Base-by-base conservation (phyloP, 2,113 vertebrate genomes). In the Illadopsis cleaveri region DNA sequence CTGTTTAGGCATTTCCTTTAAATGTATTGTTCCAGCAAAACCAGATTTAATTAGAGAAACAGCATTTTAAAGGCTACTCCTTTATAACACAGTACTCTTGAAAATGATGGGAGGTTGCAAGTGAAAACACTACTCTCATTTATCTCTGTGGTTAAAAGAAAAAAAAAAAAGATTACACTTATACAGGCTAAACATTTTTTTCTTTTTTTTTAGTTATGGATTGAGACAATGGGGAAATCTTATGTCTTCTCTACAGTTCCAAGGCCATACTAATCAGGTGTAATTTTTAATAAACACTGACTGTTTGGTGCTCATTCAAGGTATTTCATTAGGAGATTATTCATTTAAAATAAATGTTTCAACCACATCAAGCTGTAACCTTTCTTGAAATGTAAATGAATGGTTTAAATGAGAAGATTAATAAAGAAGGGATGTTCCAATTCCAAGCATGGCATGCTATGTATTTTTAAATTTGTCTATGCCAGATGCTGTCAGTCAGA, bases 401-500 rank as follows among this genome's bases (percentile, higher is more conserved):
- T 95, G 95, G 97, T 98, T 98, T 98, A 98, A 98, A 98, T 97
- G 96, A 97, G 97, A 97, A 98, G 97, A 98, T 98, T 98, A 98
- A 98, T 98, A 98, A 98, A 98, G 96, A 98, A 98, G 97, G 97
- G 98, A 98, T 97, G 97, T 98, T 98, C 98, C 96, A 96, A 98
- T 98, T 98, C 97, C 98, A 98, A 97, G 97, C 98, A 98, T 98
- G 97, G 97, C 97, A 98, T 97, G 97, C 97, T 98, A 98, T 98
- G 98, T 98, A 98, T 98, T 98, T 98, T 98, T 98, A 98, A 98
- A 98, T 98, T 98, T 98, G 98, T 98, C 98, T 98, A 98, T 98
- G 98, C 98, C 98, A 98, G 99, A 98, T 98, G 98, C 99, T 99
- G 99, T 99, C 99, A 99, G 98, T 99, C 99, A 99, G 98, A 99